A percentile compares a stretch with the other conserved stretches of the same genome.
Evolutionary conservation across 2,113 vertebrate species (phyloP).

Genomic region (Ia io): DNA sequence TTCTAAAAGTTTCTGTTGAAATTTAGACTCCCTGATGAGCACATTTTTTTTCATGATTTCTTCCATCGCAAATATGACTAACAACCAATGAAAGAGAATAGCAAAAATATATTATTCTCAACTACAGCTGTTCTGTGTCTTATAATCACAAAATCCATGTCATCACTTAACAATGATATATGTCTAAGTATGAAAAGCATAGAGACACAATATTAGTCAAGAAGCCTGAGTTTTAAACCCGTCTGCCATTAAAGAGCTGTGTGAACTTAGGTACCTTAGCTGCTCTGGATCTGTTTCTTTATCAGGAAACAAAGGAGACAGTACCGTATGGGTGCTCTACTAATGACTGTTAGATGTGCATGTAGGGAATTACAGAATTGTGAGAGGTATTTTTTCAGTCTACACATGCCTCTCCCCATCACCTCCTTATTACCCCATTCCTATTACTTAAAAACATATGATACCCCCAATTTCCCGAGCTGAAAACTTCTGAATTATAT

Average conservation of each 20-base stretch:
- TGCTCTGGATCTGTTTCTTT: slow-evolving; percentile 1
- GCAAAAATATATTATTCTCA: not conserved
- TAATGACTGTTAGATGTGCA: not conserved
- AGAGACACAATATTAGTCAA: not conserved
- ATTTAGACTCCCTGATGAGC: slow-evolving; percentile 29
- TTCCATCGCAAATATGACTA: slow-evolving; percentile 15
- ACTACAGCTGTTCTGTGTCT: not conserved
- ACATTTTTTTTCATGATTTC: not conserved
- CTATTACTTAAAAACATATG: not conserved
- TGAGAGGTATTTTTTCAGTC: not conserved
- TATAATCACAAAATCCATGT: not conserved
- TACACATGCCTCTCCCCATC: not conserved
- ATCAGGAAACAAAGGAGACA: slow-evolving; percentile 24
- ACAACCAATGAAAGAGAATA: not conserved
- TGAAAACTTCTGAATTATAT: slow-evolving; percentile 6
- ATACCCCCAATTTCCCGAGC: not conserved
- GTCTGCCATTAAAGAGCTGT: not conserved
- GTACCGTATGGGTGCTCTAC: not conserved
- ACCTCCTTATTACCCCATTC: not conserved
- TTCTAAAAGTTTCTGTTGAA: slow-evolving; percentile 33
- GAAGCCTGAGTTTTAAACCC: slow-evolving; percentile 30
- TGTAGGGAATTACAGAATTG: not conserved
- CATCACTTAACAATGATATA: not conserved
- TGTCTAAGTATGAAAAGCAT: not conserved
- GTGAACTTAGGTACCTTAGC: not conserved